Percentiles rank a stretch among this genome's conserved stretches.
Evolutionary conservation across 2,888 invertebrate species (phyloP).

Genomic region (Resseliella maxima): DNA sequence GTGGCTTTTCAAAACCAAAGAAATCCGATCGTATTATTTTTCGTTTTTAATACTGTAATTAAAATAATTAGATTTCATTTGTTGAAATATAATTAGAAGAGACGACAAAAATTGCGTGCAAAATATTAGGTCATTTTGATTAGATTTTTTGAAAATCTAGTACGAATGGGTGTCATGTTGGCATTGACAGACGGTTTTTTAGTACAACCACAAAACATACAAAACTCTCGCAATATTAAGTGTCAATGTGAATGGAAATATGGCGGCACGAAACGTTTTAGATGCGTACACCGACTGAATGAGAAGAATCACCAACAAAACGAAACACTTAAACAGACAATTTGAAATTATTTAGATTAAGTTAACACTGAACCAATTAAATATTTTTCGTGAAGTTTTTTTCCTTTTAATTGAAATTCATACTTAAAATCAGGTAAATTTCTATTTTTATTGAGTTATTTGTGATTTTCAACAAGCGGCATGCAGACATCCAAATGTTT

Average conservation of each 20-base stretch:
- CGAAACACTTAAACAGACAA: neutral
- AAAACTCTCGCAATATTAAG: neutral
- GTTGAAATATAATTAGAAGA: too few relatives aligned
- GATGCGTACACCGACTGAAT: constrained; percentile 48
- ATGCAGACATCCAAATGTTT: constrained; percentile 1
- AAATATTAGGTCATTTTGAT: neutral
- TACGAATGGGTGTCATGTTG: constrained; percentile 5
- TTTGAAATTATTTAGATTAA: constrained; percentile 16
- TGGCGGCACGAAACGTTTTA: constrained; percentile 52
- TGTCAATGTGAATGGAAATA: constrained; percentile 53
- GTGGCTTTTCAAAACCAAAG: too few relatives aligned
- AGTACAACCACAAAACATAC: constrained; percentile 22
- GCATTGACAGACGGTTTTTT: constrained; percentile 45
- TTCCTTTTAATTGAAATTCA: neutral
- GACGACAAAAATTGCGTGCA: too few relatives aligned
- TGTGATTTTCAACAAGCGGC: neutral
- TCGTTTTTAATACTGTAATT: too few relatives aligned
- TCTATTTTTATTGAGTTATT: neutral
- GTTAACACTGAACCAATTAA: neutral
- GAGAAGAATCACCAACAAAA: neutral
- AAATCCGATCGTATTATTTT: too few relatives aligned
- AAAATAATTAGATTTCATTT: too few relatives aligned
- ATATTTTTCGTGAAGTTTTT: neutral
- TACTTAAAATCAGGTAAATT: neutral
- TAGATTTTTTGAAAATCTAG: neutral